Evolutionary conservation across 1,140 invertebrate genomes (phyloP).

Genomic region (Anastrepha ludens): DNA sequence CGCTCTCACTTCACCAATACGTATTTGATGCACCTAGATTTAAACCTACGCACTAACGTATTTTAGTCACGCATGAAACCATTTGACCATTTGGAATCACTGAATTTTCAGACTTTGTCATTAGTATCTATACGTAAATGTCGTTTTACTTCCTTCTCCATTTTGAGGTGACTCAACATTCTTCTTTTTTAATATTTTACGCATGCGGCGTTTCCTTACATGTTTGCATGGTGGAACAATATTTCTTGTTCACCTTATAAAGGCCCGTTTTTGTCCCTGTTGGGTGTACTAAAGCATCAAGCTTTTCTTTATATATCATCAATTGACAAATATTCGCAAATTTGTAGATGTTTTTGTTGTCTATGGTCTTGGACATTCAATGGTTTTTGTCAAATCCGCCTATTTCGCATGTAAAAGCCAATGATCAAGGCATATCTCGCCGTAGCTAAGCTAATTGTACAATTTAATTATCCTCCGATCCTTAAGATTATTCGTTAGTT

Average conservation of each 20-base stretch:
- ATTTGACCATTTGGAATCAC: conserved; percentile 63
- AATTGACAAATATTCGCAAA: conserved; percentile 96
- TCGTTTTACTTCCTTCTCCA: conserved; percentile 97
- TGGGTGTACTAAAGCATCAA: conserved; percentile 82
- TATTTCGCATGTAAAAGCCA: conserved; percentile 91
- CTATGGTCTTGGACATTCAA: conserved; percentile 96
- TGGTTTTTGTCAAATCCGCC: conserved; percentile 93
- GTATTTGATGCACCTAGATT: too few species aligned
- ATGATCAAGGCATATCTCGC: conserved; percentile 91
- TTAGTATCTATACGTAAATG: conserved; percentile 88
- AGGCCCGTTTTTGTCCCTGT: conserved; percentile 92
- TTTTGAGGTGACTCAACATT: conserved; percentile 96
- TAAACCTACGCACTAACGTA: too few species aligned
- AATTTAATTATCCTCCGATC: conserved; percentile 92
- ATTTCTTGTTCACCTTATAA: conserved; percentile 95
- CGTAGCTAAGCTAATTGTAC: conserved; percentile 92
- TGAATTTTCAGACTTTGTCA: conserved; percentile 53
- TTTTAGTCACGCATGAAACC: too few species aligned
- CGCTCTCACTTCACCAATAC: too few species aligned
- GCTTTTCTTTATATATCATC: conserved; percentile 91
- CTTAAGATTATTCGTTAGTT: conserved; percentile 83
- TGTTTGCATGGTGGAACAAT: conserved; percentile 97
- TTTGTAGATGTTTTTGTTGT: conserved; percentile 97
- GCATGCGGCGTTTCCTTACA: conserved; percentile 92
- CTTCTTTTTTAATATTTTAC: conserved; percentile 97